phyloP scores from a whole-genome alignment of 2,113 vertebrate species.

The Coturnix japonica region DNA sequence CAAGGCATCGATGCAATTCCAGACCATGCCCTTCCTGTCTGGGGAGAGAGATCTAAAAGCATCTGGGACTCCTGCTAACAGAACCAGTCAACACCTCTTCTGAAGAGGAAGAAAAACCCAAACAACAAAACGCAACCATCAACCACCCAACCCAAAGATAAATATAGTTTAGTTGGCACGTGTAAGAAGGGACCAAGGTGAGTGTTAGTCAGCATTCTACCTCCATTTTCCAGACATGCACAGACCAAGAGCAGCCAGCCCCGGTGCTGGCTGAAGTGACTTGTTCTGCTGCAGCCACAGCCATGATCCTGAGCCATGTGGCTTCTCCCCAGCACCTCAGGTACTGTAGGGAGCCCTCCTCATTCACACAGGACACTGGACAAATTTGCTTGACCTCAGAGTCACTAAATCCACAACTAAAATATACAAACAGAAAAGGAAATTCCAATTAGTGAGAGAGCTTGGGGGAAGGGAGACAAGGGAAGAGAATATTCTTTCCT shows the following conservation, averaged over 20 bases:
- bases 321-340: neutral
- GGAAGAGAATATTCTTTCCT: slow-evolving; percentile 62
- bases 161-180: neutral
- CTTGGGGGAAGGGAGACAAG: slow-evolving; percentile 11
- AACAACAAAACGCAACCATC: neutral
- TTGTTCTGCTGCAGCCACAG: neutral
- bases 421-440: slow-evolving; percentile 17
- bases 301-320: neutral
- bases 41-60: slow-evolving; percentile 32
- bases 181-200: neutral
- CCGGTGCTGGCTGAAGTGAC: neutral
- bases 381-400: slow-evolving; percentile 3
- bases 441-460: slow-evolving; percentile 49
- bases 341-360: neutral
- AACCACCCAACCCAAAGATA: neutral
- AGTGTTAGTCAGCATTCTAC: neutral
- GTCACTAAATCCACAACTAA: slow-evolving; percentile 10
- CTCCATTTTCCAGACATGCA: accelerated
- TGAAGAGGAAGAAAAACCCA: neutral
- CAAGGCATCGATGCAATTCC: slow-evolving; percentile 46
- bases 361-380: slow-evolving; percentile 30
- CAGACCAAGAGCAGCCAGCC: neutral
- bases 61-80: slow-evolving; percentile 1
- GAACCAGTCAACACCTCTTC: slow-evolving; percentile 24
- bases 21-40: slow-evolving; percentile 65